Conservation (phyloP, 2,888 invertebrate species). For the Dolomedes plantarius region DNA sequence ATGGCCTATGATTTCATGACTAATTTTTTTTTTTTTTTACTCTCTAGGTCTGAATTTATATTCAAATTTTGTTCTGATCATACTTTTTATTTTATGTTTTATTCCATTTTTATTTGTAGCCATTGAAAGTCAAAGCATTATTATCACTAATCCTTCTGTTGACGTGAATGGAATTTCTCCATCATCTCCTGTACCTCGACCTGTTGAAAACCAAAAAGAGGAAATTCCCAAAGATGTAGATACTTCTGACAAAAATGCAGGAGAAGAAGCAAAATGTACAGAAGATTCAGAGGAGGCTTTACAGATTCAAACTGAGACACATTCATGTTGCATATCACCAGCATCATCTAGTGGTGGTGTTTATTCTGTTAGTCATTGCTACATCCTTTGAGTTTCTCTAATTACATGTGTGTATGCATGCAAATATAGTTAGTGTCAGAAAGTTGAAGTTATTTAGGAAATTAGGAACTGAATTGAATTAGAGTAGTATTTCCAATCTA, state of each 20-base stretch:
- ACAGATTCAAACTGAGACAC: constrained; percentile 75
- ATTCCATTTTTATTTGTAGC: constrained; percentile 29
- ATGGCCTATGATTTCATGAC: no score
- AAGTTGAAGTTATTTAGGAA: no score
- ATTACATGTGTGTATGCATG: no score
- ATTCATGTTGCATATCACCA: constrained; percentile 87
- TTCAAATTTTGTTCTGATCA: no score
- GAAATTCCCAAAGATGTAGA: background rate
- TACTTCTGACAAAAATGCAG: background rate
- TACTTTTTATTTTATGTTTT: no score
- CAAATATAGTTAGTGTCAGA: no score
- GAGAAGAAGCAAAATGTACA: background rate
- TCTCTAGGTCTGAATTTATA: no score
- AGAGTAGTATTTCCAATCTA: no score
- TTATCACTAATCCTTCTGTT: constrained; percentile 78
- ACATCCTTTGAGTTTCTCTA: no score
- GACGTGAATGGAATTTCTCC: constrained; percentile 74
- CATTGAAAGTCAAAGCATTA: constrained; percentile 75
- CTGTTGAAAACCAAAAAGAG: background rate
- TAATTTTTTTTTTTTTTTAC: no score
- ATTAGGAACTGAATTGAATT: no score
- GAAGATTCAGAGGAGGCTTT: constrained; percentile 74
- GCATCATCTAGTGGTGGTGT: constrained; percentile 94
- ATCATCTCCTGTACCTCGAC: background rate
- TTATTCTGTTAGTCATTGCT: constrained; percentile 84